Evolutionary conservation across 2,888 invertebrate genomes (phyloP).

Genomic region (Cerceris ruficornis): DNA sequence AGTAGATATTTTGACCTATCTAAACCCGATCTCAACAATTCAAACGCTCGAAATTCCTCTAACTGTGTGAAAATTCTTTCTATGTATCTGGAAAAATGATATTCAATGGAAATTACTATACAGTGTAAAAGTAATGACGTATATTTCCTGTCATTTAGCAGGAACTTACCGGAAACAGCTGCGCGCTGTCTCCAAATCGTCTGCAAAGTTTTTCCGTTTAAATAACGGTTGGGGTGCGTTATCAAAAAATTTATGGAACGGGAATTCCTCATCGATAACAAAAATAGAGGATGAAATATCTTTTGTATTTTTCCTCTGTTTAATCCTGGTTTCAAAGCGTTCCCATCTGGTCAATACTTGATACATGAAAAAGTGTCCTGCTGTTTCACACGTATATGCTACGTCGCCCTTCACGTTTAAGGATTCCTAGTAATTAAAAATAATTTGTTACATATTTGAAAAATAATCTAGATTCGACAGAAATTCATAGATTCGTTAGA

Average conservation of each 20-base stretch:
- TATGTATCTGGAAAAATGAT: conserved; percentile 86
- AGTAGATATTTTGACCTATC: conserved; percentile 98
- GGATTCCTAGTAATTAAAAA: conserved; percentile 83
- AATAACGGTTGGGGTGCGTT: conserved; percentile 97
- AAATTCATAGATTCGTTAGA: background rate
- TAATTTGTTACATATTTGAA: background rate
- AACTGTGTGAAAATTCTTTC: conserved; percentile 97
- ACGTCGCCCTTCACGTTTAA: conserved; percentile 94
- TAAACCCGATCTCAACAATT: conserved; percentile 95
- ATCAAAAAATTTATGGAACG: conserved; percentile 96
- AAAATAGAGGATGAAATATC: conserved; percentile 79
- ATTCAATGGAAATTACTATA: conserved; percentile 1
- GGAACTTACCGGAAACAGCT: conserved; percentile 90
- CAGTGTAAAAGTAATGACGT: background rate
- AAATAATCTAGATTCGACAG: background rate
- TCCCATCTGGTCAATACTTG: conserved; percentile 97
- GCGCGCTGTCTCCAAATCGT: conserved; percentile 93
- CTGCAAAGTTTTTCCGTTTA: conserved; percentile 88
- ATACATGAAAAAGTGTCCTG: conserved; percentile 98
- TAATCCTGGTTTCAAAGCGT: conserved; percentile 88
- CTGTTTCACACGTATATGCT: conserved; percentile 98
- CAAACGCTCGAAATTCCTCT: conserved; percentile 99
- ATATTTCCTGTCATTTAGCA: background rate
- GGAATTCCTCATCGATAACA: conserved; percentile 91
- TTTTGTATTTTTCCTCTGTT: conserved; percentile 81